phyloP scores from a whole-genome alignment of 2,888 invertebrate genomes.

The Pseudeuparius sepicola region DNA sequence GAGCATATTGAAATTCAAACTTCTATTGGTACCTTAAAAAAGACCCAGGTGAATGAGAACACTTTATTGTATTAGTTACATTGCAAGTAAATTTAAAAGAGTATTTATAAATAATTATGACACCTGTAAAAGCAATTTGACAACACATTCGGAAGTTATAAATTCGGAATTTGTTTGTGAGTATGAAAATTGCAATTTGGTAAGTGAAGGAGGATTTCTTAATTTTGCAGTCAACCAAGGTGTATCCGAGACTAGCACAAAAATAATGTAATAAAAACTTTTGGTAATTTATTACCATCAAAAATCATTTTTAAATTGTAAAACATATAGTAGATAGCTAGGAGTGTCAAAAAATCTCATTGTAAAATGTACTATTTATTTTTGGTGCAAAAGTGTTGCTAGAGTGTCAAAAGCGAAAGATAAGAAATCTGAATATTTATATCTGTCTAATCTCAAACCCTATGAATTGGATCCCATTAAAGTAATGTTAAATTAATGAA shows the following conservation, averaged over 20 bases:
- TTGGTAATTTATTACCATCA: background rate
- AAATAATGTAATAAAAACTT: constrained; percentile 7
- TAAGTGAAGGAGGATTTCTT: constrained; percentile 5
- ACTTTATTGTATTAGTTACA: background rate
- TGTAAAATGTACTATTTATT: constrained; percentile 7
- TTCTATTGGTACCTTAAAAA: background rate
- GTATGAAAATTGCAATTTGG: constrained; percentile 2
- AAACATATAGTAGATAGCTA: constrained; percentile 5
- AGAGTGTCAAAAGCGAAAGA: constrained; percentile 6
- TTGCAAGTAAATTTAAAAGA: constrained; percentile 1
- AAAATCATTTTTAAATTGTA: constrained; percentile 7
- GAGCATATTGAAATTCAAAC: background rate
- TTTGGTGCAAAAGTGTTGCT: constrained; percentile 6
- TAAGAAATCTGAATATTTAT: constrained; percentile 6
- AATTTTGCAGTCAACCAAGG: constrained; percentile 4
- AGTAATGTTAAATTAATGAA: too few relatives aligned
- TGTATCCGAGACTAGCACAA: background rate
- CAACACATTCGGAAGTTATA: background rate
- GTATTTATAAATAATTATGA: constrained; percentile 1
- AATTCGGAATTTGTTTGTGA: background rate
- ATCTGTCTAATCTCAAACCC: background rate
- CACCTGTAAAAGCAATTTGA: constrained; percentile 1
- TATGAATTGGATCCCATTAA: background rate
- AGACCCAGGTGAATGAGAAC: constrained; percentile 2
- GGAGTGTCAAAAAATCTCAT: constrained; percentile 2